These are phyloP conservation scores for Proctacanthus coquilletti DNA, from an alignment of 1,140 invertebrate species.

Conservation along the genomic window DNA sequence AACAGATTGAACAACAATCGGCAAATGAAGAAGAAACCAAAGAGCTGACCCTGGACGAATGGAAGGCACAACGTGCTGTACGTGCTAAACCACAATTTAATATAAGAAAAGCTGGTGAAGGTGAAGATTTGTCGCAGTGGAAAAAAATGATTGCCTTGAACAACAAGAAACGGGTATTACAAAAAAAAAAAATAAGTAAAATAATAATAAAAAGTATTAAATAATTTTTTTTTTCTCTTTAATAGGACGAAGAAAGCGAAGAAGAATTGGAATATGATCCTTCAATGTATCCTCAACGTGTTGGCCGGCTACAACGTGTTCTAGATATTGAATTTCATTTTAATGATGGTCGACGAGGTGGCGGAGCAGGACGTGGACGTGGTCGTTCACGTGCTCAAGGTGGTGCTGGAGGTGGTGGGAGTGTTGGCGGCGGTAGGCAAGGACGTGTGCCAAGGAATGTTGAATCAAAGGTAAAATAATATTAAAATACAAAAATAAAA, in stretches of 20 bases:
- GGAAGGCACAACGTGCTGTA: conserved; percentile 61
- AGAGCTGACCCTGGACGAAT: conserved; percentile 76
- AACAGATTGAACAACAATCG: conserved; percentile 32
- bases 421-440: conserved; percentile 25
- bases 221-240: conserved; percentile 19
- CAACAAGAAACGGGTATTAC: conserved; percentile 21
- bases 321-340: conserved; percentile 84
- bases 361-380: conserved; percentile 42
- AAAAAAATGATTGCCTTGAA: conserved; percentile 64
- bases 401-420: conserved; percentile 23
- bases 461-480: too few relatives aligned
- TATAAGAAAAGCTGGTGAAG: conserved; percentile 80
- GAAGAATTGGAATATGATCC: conserved; percentile 56
- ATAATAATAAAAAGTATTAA: too few relatives aligned
- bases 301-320: conserved; percentile 72
- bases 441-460: conserved; percentile 5
- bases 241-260: conserved; percentile 39
- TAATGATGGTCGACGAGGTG: conserved; percentile 58
- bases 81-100: conserved; percentile 73
- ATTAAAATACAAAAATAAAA: too few relatives aligned
- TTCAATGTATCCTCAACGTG: conserved; percentile 69
- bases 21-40: conserved; percentile 55
- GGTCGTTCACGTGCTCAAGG: conserved; percentile 30
- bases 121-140: conserved; percentile 79
- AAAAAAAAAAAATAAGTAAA: too few relatives aligned